Base-by-base conservation (phyloP, 64 coral and sea anemone species). In the Pachyseris speciosa region DNA sequence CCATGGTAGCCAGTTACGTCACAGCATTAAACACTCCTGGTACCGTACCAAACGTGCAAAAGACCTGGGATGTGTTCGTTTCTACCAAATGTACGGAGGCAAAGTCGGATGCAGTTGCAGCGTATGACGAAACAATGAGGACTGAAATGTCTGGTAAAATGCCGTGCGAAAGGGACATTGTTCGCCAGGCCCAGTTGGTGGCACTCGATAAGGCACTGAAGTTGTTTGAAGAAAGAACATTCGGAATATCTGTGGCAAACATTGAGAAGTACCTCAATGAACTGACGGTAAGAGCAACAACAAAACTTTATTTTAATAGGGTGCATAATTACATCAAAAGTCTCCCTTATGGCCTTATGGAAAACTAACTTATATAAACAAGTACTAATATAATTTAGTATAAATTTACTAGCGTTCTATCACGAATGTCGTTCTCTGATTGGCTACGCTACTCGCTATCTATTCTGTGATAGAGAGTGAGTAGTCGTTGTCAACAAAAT, bases 1-100 rank as follows among this genome's bases (percentile, higher is more conserved):
- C 75, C 49, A 79, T 79, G 75, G 75, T 79, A 22, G 58, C 75
- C 13, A 79, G 50, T n/a, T 79, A 79, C 75, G 47, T 79, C 48
- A 58, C 75, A 31, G 75, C 75, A n/a, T 52, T 79, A 9, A 79
- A 79, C 49, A 79, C 75, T 3, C 75, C 75, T 57, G 75, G 75
- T 13, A 79, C 50, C 6, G 50, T 79, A 19, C 75, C 75, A 36
- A 79, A 79, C 29, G 30, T 79, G 8, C 49, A 79, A 36, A 79
- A 57, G 19, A 8, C 75, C 75, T 79, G 75, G 75, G 75, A 79
- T 2, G 75, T 79, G 48, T 79, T 79, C 9, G 75, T 79, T 34
- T 34, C 75, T 17, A 37, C 47, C 27, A 79, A 79, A 37, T 79
- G 75, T 57, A 79, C 48, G 0, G 0, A 79, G 22, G 48, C 44